Evolutionary conservation across 2,888 invertebrate species (phyloP), one percentile per base, ranked within the genome.

Genomic region (Scaptomyza tumidula): DNA sequence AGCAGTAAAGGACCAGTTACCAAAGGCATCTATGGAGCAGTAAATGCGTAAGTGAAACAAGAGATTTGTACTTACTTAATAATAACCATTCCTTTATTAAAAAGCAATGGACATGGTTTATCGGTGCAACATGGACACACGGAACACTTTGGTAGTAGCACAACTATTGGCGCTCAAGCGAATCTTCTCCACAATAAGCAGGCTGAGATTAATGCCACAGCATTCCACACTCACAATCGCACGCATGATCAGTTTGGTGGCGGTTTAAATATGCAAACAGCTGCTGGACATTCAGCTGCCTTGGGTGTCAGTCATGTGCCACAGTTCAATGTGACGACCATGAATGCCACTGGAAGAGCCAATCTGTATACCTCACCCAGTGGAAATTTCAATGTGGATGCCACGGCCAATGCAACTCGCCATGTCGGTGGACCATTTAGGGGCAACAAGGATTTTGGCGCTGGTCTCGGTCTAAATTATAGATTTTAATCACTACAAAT

Each of bases 41-140:
- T 84, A 0, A 91, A 89, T 62, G 75, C 78, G 90, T 90, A 80
- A 86, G 86, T 79, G 6, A 0, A 9, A n/a, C 5, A 13, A 44
- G 9, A 44, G 0, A 1, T 3, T n/a, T 5, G 0, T 6, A 24
- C 13, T 13, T 43, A 2, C 7, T 1, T 4, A 44, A 2, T 11
- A 43, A 24, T 10, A 27, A 24, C 7, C 6, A 19, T 10, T 1
- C 41, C 6, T n/a, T 27, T 7, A 13, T n/a, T 45, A n/a, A n/a
- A 46, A 31, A 91, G 91, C n/a, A 78, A 91, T 61, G 86, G 86
- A 0, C 86, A 89, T 60, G 75, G 85, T 0, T 37, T 91, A 4
- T 80, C 86, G 0, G 2, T 90, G 31, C 74, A 87, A 50, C 90
- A 88, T 43, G 63, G 79, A 5, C 79, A 86, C 29, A 89, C 84